Percentiles rank a stretch among this genome's conserved stretches.
Evolutionary conservation across 1,140 invertebrate species (phyloP).

Genomic region (Drosophila tsacasi): DNA sequence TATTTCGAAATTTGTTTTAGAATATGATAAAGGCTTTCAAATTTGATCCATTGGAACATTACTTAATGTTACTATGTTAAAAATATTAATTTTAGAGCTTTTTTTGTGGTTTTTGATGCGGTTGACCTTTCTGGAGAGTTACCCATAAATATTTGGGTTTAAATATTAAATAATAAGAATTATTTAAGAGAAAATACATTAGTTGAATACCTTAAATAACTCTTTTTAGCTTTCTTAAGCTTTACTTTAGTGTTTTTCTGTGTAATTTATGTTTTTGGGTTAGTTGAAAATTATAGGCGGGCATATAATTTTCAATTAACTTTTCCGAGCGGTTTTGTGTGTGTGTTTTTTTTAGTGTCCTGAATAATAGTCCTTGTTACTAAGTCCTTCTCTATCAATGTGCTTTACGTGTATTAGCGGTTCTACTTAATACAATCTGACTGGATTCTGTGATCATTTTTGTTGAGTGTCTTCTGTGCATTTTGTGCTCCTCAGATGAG

Average conservation of each 20-base stretch:
- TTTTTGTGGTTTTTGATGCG: too few species aligned
- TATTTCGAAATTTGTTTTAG: too few species aligned
- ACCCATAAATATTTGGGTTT: too few species aligned
- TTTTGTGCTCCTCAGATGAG: constrained; percentile 70
- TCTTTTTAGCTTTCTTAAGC: not conserved
- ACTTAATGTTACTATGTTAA: too few species aligned
- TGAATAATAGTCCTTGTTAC: not conserved
- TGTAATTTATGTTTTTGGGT: not conserved
- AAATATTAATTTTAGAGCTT: too few species aligned
- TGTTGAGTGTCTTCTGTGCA: constrained; percentile 1
- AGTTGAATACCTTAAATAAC: not conserved
- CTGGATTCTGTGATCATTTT: not conserved
- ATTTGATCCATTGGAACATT: too few species aligned
- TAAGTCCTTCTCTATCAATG: not conserved
- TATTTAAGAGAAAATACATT: not conserved
- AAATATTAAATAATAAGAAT: not conserved
- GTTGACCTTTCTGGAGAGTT: too few species aligned
- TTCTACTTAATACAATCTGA: too few species aligned
- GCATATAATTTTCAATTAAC: too few species aligned
- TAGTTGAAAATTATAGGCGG: too few species aligned
- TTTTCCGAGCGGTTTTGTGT: not conserved
- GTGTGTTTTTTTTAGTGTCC: not conserved
- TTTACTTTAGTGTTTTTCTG: too few species aligned
- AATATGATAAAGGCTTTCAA: too few species aligned
- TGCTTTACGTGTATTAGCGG: not conserved